These are phyloP conservation scores for Rissa tridactyla DNA, from an alignment of 2,113 vertebrate species.

Conservation along the genomic window DNA sequence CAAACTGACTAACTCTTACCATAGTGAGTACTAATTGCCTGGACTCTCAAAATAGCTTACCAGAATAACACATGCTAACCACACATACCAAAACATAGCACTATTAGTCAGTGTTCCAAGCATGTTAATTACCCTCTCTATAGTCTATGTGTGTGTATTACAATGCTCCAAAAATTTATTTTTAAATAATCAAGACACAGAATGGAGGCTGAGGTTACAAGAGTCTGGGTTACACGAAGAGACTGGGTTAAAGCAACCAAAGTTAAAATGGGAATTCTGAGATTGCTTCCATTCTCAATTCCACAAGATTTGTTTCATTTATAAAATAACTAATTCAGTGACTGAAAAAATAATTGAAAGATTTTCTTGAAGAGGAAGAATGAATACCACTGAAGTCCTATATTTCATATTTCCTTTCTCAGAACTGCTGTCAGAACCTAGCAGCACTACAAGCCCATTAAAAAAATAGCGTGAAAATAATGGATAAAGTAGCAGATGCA, in stretches of 20 bases:
- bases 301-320: background rate
- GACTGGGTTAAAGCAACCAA: background rate
- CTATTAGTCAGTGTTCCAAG: constrained; percentile 9
- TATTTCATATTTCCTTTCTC: background rate
- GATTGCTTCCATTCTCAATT: background rate
- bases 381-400: background rate
- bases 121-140: background rate
- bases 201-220: background rate
- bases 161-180: background rate
- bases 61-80: constrained; percentile 4
- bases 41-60: background rate
- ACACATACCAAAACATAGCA: background rate
- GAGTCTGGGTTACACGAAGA: background rate
- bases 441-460: background rate
- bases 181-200: constrained; percentile 29
- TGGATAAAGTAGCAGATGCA: background rate
- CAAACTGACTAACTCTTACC: background rate
- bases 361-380: background rate
- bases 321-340: background rate
- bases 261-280: constrained; percentile 17
- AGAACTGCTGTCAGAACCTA: background rate
- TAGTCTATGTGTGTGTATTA: background rate
- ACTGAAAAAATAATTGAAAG: background rate
- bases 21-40: background rate
- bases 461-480: background rate